A percentile compares a stretch with the other conserved stretches of the same genome.
These are phyloP conservation scores for Chascanopsetta lugubris DNA, from an alignment of 2,113 vertebrate genomes.

Conservation along the genomic window DNA sequence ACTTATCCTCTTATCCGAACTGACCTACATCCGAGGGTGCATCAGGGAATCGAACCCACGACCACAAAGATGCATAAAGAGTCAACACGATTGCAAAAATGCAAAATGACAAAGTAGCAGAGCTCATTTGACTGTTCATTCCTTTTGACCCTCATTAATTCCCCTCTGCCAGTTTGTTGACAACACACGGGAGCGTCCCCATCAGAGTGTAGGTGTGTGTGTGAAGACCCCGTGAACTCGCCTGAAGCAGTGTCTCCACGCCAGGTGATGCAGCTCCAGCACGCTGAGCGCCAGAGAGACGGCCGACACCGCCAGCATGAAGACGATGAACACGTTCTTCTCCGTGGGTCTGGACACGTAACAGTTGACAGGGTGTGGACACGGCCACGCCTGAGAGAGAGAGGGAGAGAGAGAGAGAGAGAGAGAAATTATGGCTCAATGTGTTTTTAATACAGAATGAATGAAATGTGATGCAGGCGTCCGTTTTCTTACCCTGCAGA, in stretches of 20 bases:
- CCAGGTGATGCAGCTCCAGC: conserved; percentile 91
- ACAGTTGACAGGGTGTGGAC: conserved; percentile 93
- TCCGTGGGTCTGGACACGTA: conserved; percentile 95
- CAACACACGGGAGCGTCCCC: not conserved
- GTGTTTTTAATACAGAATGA: not conserved
- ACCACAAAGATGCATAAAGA: no score
- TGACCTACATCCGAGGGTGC: no score
- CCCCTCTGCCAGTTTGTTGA: no score
- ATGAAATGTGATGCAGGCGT: not conserved
- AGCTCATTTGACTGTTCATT: no score
- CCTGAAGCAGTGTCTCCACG: conserved; percentile 89
- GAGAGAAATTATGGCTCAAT: not conserved
- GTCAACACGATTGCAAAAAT: no score
- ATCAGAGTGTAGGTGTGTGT: not conserved
- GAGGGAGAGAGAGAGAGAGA: not conserved
- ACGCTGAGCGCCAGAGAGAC: conserved; percentile 91
- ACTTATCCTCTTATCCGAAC: no score
- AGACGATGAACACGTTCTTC: conserved; percentile 98
- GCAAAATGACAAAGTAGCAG: no score
- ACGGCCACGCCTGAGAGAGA: conserved; percentile 80
- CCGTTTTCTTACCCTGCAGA: conserved; percentile 78
- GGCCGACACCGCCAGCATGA: conserved; percentile 91
- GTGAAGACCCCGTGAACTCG: not conserved
- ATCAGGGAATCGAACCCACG: no score
- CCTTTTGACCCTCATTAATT: no score